These are phyloP conservation scores for Megaleporinus macrocephalus DNA, from an alignment of 2,113 vertebrate genomes.

Conservation along the genomic window DNA sequence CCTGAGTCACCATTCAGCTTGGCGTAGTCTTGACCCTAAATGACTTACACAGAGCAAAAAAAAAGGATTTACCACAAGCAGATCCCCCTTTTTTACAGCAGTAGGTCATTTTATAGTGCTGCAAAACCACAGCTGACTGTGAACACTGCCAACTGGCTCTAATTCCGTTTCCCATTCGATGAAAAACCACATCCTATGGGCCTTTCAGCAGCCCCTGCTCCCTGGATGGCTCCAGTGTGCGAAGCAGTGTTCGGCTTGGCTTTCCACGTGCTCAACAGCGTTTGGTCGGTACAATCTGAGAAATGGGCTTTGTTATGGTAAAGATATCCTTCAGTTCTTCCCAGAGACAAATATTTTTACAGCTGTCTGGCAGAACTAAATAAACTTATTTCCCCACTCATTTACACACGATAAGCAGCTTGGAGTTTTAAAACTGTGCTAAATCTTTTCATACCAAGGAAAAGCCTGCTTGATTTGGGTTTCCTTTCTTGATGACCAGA, in stretches of 20 bases:
- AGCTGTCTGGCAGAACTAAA: conserved; percentile 51
- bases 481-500: background rate
- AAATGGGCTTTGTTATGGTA: conserved; percentile 59
- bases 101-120: background rate
- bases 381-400: background rate
- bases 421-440: background rate
- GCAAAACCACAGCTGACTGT: background rate
- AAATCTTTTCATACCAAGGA: conserved; percentile 11
- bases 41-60: background rate
- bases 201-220: background rate
- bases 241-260: background rate
- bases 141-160: conserved; percentile 13
- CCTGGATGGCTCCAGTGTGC: background rate
- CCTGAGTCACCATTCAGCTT: background rate
- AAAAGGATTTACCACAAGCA: background rate
- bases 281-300: conserved; percentile 45
- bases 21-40: background rate
- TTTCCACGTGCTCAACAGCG: conserved; percentile 15
- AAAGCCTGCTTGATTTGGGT: background rate
- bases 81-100: background rate
- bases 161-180: background rate
- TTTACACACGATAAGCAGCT: conserved; percentile 31
- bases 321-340: conserved; percentile 53
- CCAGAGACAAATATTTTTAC: conserved; percentile 57
- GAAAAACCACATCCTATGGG: conserved; percentile 13